Evolutionary conservation across 2,888 invertebrate genomes (phyloP), one percentile per base, ranked within the genome.

Genomic region (Ennomos fuscantarius): DNA sequence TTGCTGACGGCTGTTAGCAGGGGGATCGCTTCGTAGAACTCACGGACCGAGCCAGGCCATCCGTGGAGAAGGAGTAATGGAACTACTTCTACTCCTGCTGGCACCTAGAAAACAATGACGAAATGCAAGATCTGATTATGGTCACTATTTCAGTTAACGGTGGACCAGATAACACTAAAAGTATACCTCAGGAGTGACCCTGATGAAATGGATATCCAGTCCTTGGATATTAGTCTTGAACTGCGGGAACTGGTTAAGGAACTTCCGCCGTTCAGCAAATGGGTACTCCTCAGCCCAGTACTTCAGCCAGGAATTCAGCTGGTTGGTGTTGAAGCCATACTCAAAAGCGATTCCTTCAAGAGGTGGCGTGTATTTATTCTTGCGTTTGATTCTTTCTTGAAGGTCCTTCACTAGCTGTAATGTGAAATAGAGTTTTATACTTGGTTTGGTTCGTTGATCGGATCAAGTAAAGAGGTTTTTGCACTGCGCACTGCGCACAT

Each of bases 271-370:
- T 60, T 94, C 93, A 33, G 74, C 83, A 60, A 93, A 84, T 68
- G 96, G 93, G 79, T 96, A 98, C 36, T 94, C 92, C 1, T 94
- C 93, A 1, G 92, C 93, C 99, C 99, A 99, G 83, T 97, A 96
- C 9, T 94, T 89, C 0, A 96, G 72, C 70, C 97, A 93, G 41
- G 91, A 86, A 43, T 93, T 86, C 13, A 97, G 77, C 55, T 94
- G 93, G 1, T 94, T 93, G 0, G 94, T 89, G 76, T 97, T 96
- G 79, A 98, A 95, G 0, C 98, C 98, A 77, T 97, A 98, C 66
- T 95, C 93, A 82, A 97, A 97, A 0, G 90, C 94, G 0, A 93
- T 88, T 13, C 93, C 95, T 82, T 96, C 95, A n/a, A 96, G 81
- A 0, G 96, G 95, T 6, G 92, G 90, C 0, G 93, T 81, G 36